phyloP scores from a whole-genome alignment of 2,113 vertebrate genomes.

The Periophthalmodon schlosseri region DNA sequence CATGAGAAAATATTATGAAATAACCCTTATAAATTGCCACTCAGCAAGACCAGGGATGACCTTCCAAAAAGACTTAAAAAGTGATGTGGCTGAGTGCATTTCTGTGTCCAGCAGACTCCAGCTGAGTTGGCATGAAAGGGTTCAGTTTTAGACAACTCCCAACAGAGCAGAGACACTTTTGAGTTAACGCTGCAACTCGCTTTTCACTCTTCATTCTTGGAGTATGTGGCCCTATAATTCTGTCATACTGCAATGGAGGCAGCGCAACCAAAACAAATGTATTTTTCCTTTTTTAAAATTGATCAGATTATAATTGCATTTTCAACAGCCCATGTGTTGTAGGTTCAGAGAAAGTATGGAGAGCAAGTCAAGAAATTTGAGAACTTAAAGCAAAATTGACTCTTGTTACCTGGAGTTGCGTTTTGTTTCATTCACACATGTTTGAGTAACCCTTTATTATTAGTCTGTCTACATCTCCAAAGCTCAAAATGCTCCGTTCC shows the following conservation, averaged over 20 bases:
- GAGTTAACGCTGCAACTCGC: slow-evolving; percentile 10
- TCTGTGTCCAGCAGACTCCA: slow-evolving; percentile 53
- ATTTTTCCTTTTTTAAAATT: too few species aligned
- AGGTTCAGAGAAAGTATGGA: neutral
- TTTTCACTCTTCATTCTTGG: slow-evolving; percentile 29
- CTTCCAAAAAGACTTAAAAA: slow-evolving; percentile 14
- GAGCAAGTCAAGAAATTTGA: neutral
- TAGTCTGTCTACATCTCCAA: too few species aligned
- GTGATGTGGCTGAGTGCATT: slow-evolving; percentile 54
- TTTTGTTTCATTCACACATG: too few species aligned
- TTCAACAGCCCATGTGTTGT: too few species aligned
- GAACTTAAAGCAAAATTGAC: too few species aligned
- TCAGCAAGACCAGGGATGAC: slow-evolving; percentile 21
- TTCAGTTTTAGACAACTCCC: slow-evolving; percentile 37
- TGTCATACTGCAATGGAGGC: neutral
- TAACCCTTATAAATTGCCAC: neutral
- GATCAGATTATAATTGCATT: too few species aligned
- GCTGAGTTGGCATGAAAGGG: slow-evolving; percentile 40
- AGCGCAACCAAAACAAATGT: neutral
- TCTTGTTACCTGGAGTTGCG: too few species aligned
- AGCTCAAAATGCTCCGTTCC: too few species aligned
- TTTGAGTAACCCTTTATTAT: too few species aligned
- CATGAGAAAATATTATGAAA: neutral
- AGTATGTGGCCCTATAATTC: neutral
- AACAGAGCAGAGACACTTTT: slow-evolving; percentile 11